Conservation (phyloP, 2,113 vertebrate species). For the Hirundichthys speculiger region DNA sequence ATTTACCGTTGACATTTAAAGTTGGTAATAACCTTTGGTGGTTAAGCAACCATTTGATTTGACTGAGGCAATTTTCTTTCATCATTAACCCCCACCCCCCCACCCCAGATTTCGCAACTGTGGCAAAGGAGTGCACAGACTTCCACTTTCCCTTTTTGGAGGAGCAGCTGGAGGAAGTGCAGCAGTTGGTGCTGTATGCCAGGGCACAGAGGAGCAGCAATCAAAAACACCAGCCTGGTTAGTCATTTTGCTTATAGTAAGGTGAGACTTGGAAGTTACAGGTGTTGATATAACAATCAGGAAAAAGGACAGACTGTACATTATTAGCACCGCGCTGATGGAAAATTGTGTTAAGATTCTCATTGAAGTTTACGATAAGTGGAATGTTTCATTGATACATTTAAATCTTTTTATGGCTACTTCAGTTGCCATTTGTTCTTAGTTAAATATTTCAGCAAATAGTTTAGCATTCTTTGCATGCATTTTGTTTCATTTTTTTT, state of each 20-base stretch:
- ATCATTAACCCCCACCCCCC: not conserved
- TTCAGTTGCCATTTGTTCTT: not conserved
- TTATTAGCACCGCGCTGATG: not conserved
- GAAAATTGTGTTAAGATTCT: constrained; percentile 19
- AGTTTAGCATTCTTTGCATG: not conserved
- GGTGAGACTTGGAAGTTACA: not conserved
- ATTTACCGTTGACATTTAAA: too few species aligned
- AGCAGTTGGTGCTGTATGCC: constrained; percentile 94
- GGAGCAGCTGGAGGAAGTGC: constrained; percentile 92
- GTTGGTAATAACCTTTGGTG: too few species aligned
- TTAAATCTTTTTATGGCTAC: constrained; percentile 20
- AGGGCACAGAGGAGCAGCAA: constrained; percentile 90
- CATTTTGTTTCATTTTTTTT: not conserved
- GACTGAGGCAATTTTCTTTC: not conserved
- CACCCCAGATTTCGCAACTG: constrained; percentile 91
- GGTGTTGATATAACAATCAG: constrained; percentile 17
- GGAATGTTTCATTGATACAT: not conserved
- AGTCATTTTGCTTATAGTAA: constrained; percentile 13
- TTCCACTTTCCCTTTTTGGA: constrained; percentile 94
- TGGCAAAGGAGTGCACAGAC: constrained; percentile 95
- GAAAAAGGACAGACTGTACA: constrained; percentile 12
- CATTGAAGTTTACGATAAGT: constrained; percentile 7
- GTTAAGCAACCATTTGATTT: too few species aligned
- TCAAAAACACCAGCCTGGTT: constrained; percentile 85
- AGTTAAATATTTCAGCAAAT: not conserved